Evolutionary conservation across 2,888 invertebrate genomes (phyloP).

Genomic region (Strigamia crassipes): DNA sequence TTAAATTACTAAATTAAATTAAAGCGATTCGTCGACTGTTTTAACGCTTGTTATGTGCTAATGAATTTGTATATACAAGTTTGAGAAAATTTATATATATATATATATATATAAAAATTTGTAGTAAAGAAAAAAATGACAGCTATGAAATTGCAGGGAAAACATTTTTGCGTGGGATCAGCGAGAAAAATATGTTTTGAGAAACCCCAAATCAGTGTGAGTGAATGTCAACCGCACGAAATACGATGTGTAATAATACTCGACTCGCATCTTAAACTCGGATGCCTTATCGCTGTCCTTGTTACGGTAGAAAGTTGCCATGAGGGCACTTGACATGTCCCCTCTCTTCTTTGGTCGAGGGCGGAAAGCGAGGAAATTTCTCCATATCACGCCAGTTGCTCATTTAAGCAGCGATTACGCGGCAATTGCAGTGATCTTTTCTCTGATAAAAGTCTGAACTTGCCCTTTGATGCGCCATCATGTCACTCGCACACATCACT

Average conservation of each 20-base stretch:
- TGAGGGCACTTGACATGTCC: constrained; percentile 10
- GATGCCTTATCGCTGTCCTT: constrained; percentile 4
- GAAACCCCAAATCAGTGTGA: neutral
- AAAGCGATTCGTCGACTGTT: too few relatives aligned
- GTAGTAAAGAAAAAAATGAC: neutral
- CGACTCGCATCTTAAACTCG: constrained; percentile 1
- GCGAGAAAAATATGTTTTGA: neutral
- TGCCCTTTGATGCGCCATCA: constrained; percentile 4
- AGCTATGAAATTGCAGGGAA: neutral
- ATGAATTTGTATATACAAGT: neutral
- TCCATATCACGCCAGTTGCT: constrained; percentile 10
- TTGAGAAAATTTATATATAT: too few relatives aligned
- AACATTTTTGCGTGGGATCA: neutral
- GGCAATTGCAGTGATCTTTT: constrained; percentile 10
- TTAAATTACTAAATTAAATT: neutral
- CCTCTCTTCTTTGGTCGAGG: neutral
- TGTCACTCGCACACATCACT: constrained; percentile 10
- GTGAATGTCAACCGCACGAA: constrained; percentile 1
- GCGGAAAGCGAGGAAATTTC: neutral
- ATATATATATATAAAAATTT: too few relatives aligned
- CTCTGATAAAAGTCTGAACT: constrained; percentile 10
- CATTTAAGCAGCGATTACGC: constrained; percentile 10
- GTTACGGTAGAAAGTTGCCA: constrained; percentile 10
- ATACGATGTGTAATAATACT: constrained; percentile 9
- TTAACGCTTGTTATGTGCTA: neutral